Evolutionary conservation across 2,888 invertebrate species (phyloP).

Genomic region (Xanthostigma xanthostigma): DNA sequence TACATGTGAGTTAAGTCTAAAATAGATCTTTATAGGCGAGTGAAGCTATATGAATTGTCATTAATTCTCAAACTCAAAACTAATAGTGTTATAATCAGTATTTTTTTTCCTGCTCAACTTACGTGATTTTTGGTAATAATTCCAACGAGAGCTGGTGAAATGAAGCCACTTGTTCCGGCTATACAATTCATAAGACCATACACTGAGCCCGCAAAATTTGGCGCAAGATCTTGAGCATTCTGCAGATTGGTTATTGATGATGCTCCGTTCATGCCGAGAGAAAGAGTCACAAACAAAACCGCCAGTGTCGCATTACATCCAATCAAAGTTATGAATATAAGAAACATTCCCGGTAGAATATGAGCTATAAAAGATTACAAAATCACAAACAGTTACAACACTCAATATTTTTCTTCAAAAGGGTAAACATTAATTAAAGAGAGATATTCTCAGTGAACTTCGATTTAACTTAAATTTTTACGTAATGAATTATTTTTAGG

Average conservation of each 20-base stretch:
- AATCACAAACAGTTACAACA: too few relatives aligned
- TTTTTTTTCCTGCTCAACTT: too few relatives aligned
- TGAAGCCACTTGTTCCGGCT: constrained; percentile 53
- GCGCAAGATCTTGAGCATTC: constrained; percentile 51
- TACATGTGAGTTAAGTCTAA: too few relatives aligned
- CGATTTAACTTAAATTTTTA: too few relatives aligned
- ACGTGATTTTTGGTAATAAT: constrained; percentile 37
- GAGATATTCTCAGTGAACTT: too few relatives aligned
- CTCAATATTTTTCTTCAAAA: too few relatives aligned
- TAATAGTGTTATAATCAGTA: too few relatives aligned
- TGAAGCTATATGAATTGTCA: too few relatives aligned
- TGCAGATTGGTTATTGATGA: constrained; percentile 27
- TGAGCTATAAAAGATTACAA: constrained; percentile 21
- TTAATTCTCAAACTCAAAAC: too few relatives aligned
- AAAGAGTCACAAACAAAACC: constrained; percentile 48
- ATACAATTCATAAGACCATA: constrained; percentile 61
- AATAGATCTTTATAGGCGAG: too few relatives aligned
- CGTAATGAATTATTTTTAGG: too few relatives aligned
- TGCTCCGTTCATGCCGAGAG: constrained; percentile 41
- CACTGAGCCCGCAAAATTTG: constrained; percentile 56
- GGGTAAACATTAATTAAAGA: too few relatives aligned
- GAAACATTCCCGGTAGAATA: constrained; percentile 32
- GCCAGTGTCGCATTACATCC: constrained; percentile 47
- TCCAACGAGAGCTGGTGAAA: constrained; percentile 54
- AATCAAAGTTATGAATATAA: constrained; percentile 37